These are phyloP conservation scores for Stenodema calcarata DNA, from an alignment of 2,888 invertebrate genomes.

Conservation along the genomic window DNA sequence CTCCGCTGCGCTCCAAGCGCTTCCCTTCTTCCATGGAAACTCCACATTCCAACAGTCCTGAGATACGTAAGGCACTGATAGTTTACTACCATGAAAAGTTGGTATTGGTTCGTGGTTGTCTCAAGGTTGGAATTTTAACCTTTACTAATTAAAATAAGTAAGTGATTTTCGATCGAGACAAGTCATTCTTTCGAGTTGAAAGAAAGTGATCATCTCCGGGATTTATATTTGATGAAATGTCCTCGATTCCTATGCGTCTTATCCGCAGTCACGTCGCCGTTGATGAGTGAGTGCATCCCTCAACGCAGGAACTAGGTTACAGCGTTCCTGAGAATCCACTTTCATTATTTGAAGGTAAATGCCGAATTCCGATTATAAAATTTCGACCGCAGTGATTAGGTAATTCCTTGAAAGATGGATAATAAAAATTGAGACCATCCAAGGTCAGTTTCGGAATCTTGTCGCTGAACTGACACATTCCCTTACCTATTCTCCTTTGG, in stretches of 20 bases:
- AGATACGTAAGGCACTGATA: not conserved
- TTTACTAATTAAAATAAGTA: not conserved
- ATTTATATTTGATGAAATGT: not conserved
- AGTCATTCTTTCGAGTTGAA: not conserved
- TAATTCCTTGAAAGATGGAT: not conserved
- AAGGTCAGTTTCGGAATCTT: not conserved
- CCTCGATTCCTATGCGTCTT: not conserved
- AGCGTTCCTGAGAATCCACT: not conserved
- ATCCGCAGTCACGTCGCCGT: not conserved
- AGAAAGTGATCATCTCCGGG: not conserved
- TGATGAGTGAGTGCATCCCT: not conserved
- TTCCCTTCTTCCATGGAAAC: no score
- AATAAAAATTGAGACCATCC: not conserved
- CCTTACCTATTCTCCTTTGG: no score
- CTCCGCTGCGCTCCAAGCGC: no score
- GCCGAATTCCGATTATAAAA: not conserved
- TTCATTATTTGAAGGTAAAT: not conserved
- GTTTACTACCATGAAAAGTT: not conserved
- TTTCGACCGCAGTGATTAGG: not conserved
- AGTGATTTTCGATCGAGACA: not conserved
- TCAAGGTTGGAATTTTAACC: conserved; percentile 30
- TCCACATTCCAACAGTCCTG: no score
- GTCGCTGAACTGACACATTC: not conserved
- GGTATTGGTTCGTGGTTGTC: not conserved
- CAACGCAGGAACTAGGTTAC: not conserved